phyloP scores from a whole-genome alignment of 2,113 vertebrate species.

The Chamaetylas fuelleborni region DNA sequence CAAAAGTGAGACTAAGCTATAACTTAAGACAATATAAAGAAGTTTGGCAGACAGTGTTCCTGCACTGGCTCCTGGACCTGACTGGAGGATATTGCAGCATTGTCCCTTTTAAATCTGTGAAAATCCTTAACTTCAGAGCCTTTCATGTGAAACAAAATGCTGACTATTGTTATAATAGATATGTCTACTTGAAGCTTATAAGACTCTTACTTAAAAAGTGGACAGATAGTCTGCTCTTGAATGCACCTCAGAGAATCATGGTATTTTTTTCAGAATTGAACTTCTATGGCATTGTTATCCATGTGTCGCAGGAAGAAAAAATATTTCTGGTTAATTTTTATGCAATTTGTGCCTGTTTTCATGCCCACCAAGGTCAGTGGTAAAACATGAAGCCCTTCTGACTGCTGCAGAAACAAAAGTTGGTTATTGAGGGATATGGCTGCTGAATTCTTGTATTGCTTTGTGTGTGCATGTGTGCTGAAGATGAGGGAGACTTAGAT shows the following conservation, averaged over 20 bases:
- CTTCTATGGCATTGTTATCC: not conserved
- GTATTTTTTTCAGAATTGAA: not conserved
- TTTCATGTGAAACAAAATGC: not conserved
- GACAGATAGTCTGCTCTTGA: not conserved
- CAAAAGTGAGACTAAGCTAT: not conserved
- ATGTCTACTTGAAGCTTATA: not conserved
- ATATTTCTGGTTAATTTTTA: not conserved
- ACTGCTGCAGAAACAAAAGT: not conserved
- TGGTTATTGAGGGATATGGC: not conserved
- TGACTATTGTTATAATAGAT: not conserved
- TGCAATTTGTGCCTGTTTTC: not conserved
- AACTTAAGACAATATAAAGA: not conserved
- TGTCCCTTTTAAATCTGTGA: not conserved
- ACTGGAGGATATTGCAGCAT: not conserved
- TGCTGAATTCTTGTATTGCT: not conserved
- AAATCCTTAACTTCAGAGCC: constrained; percentile 19
- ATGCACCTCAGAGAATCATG: not conserved
- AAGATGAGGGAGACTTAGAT: not conserved
- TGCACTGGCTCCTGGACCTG: not conserved
- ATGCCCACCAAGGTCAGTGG: not conserved
- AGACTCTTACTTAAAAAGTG: not conserved
- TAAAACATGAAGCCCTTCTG: not conserved
- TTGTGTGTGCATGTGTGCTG: not conserved
- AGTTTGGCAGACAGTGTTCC: not conserved
- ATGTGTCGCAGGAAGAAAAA: rapidly evolving